Evolutionary conservation across 2,797 vertebrate genomes (phyloP).

Genomic region (Notamacropus eugenii): DNA sequence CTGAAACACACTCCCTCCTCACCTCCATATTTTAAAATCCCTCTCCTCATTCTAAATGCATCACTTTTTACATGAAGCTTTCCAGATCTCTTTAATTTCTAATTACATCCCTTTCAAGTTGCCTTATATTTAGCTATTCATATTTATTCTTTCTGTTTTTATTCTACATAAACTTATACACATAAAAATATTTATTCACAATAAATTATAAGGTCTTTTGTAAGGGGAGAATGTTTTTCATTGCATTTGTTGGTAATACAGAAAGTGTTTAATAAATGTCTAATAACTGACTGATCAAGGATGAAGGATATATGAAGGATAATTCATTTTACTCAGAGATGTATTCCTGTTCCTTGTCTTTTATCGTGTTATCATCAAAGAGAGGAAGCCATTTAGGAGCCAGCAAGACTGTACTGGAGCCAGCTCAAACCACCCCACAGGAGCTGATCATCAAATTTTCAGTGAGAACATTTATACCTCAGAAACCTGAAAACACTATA

Average conservation of each 20-base stretch:
- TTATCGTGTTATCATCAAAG: not conserved
- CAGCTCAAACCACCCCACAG: not conserved
- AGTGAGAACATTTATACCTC: not conserved
- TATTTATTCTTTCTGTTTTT: not conserved
- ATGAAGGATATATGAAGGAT: not conserved
- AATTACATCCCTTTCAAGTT: not conserved
- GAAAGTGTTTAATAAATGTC: not conserved
- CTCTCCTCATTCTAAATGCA: not conserved
- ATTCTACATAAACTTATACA: not conserved
- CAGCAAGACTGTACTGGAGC: not conserved
- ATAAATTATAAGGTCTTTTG: not conserved
- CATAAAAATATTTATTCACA: not conserved
- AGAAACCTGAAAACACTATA: not conserved
- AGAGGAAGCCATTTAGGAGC: not conserved
- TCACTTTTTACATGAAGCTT: not conserved
- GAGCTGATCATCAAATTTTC: not conserved
- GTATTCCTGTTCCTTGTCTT: not conserved
- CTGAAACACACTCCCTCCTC: not conserved
- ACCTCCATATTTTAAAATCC: not conserved
- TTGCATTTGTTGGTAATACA: not conserved
- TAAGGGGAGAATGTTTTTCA: not conserved
- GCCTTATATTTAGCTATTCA: not conserved
- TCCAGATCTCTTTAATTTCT: not conserved
- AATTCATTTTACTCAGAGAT: not conserved
- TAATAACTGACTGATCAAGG: not conserved